Base-by-base conservation (phyloP, 2,888 invertebrate genomes). In the Cybosia mesomella region DNA sequence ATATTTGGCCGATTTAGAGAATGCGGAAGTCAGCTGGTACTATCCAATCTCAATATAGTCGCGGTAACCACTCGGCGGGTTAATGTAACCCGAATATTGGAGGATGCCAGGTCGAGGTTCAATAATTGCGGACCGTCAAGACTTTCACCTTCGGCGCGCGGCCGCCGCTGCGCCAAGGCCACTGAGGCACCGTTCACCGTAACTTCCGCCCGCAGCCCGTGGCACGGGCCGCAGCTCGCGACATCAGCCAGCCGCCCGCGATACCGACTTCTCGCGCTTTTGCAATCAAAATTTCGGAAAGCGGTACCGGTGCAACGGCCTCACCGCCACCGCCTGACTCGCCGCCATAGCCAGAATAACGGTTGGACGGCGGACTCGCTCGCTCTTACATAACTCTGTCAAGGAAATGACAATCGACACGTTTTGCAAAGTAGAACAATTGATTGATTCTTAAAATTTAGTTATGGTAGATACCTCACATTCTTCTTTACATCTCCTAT, bases 121-220 rank as follows among this genome's bases (percentile, higher is more conserved):
- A 91, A 90, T 92, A 91, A 93, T 92, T 91, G 91, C 91, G 84
- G 85, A 85, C 86, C 84, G 90, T 86, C 89, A 89, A 93, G 93
- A 94, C 94, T 94, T 94, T 94, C 94, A 94, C 94, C 94, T 93
- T 94, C 94, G 91, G 85, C 89, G 91, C 87, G 87, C 91, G 87
- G 89, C 88, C 89, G 88, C 87, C 85, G 87, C 87, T 83, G 85
- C 92, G 83, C 85, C 93, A 92, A 93, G 92, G 93, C 92, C 93
- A 84, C 85, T 77, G 89, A 85, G 87, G 87, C 89, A 87, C 91
- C 91, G 89, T 88, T 92, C 91, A 85, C 90, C 87, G 90, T 87
- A 85, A 88, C 91, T 91, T 91, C 91, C 92, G 91, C 87, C 83
- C 85, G 87, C 80, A 73, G 81, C 86, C 73, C 85, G 87, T 82